phyloP scores from a whole-genome alignment of 2,113 vertebrate genomes.

The Enhydra lutris region DNA sequence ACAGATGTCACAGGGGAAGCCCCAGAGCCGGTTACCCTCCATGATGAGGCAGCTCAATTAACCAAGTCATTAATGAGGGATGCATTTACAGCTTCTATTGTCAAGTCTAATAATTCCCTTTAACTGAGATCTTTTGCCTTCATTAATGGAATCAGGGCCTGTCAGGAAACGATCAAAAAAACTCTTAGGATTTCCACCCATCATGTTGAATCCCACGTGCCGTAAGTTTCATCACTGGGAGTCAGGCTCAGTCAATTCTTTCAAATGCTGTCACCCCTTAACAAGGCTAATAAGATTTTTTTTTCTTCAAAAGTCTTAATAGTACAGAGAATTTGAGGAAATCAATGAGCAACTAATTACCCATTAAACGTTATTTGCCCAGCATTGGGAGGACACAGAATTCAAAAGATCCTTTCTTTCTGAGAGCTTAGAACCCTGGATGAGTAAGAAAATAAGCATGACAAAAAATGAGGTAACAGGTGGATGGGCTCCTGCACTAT shows the following conservation, averaged over 20 bases:
- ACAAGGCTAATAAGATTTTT: not conserved
- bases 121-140: conserved; percentile 50
- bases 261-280: not conserved
- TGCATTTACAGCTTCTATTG: conserved; percentile 13
- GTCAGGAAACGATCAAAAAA: conserved; percentile 46
- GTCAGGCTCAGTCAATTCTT: not conserved
- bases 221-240: not conserved
- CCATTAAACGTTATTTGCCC: conserved; percentile 37
- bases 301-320: conserved; percentile 17
- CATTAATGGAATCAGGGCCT: conserved; percentile 33
- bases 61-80: conserved; percentile 22
- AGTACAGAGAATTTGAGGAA: not conserved
- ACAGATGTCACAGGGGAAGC: not conserved
- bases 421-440: not conserved
- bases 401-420: conserved; percentile 36
- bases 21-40: not conserved
- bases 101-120: conserved; percentile 46
- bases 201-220: not conserved
- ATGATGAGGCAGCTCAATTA: conserved; percentile 1
- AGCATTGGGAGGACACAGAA: not conserved
- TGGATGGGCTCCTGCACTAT: not conserved
- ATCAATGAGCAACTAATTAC: conserved; percentile 42
- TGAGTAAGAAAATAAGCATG: not conserved
- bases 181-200: not conserved
- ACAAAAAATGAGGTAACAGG: not conserved